Conservation (phyloP, 2,113 vertebrate genomes). For the Oxyura jamaicensis region DNA sequence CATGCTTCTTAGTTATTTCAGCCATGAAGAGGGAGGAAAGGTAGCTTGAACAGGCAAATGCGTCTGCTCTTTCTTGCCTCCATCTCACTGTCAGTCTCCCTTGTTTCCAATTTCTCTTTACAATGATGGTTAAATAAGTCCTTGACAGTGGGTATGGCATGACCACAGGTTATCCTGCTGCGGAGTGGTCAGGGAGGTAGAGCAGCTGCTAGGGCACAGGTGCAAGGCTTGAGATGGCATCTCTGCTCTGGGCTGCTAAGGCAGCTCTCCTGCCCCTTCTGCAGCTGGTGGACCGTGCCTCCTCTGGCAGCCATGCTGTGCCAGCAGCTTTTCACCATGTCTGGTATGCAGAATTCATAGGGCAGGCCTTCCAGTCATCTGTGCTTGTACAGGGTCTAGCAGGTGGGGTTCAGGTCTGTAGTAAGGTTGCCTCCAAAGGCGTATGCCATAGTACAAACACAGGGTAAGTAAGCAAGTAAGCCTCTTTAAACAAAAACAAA, state of each 20-base stretch:
- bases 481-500: neutral
- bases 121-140: neutral
- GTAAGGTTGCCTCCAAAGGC: neutral
- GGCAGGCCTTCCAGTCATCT: fast-evolving
- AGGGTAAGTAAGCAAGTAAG: neutral
- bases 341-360: neutral
- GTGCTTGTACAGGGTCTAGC: neutral
- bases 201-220: neutral
- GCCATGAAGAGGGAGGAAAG: neutral
- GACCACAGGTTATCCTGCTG: neutral
- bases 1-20: neutral
- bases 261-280: neutral
- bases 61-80: neutral
- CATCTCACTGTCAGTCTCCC: neutral
- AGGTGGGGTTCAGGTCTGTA: neutral
- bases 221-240: neutral
- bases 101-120: neutral
- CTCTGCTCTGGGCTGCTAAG: neutral
- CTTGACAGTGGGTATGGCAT: neutral
- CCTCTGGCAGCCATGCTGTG: neutral
- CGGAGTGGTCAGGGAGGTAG: neutral
- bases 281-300: neutral
- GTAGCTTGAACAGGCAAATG: neutral
- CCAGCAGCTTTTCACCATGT: neutral
- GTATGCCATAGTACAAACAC: neutral